Evolutionary conservation across 1,140 invertebrate genomes (phyloP), one percentile per base, ranked within the genome.

Genomic region (Bombus cullumanus): DNA sequence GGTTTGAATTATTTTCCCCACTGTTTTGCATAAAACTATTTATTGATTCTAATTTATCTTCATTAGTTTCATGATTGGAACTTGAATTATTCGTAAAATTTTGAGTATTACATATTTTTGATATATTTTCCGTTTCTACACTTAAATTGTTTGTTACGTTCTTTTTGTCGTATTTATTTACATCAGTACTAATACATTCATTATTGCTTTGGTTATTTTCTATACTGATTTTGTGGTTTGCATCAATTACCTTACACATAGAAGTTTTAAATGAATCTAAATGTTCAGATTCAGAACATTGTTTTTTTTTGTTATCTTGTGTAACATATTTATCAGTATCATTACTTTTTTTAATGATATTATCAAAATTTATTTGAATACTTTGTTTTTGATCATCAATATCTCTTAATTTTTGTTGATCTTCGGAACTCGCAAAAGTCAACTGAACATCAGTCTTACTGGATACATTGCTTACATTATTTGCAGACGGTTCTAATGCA

Each of bases 361-460:
- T 92, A 87, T 73, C 15, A 77, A 31, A 41, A 41, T 82, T 78
- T 1, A 22, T 31, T 28, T 39, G 18, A 62, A 64, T 53, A 31
- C 1, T 73, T 88, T 81, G 75, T 73, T 72, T 77, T 18, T 71
- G 6, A n/a, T 83, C 72, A n/a, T 1, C 34, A 43, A 47, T 78
- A 80, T 81, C 43, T 39, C 47, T 75, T 0, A 41, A 72, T 81
- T 86, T 89, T 71, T 71, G 83, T 41, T 81, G 43, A 75, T 91
- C 78, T 71, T 87, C 81, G 5, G 39, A 77, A 72, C 78, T 83
- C 25, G 90, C 43, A 22, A n/a, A 39, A 89, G 43, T 85, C 31
- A n/a, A 71, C 86, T 64, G 68, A 66, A 76, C 83, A 78, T 93
- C 93, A 92, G 90, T 92, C 89, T 93, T 92, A 82, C 86, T 89